Evolutionary conservation across 2,113 vertebrate species (phyloP).

Genomic region (Caranx melampygus): DNA sequence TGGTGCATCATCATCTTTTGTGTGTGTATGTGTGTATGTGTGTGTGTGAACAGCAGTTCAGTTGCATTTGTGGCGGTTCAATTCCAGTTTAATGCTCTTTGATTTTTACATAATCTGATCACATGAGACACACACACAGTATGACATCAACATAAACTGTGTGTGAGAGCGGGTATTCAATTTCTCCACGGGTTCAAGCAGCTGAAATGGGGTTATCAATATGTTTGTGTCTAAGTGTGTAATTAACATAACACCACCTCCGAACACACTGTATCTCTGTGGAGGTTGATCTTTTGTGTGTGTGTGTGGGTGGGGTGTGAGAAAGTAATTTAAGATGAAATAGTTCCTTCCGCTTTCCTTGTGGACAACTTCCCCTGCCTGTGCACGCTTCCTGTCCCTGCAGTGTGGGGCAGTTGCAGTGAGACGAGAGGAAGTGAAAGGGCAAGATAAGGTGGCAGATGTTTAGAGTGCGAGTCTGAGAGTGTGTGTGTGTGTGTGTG

Average conservation of each 20-base stretch:
- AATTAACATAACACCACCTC: conserved; percentile 49
- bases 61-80: conserved; percentile 3
- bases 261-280: conserved; percentile 48
- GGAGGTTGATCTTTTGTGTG: conserved; percentile 40
- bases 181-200: conserved; percentile 39
- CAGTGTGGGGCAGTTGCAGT: conserved; percentile 36
- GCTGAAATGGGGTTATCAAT: conserved; percentile 37
- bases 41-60: conserved; percentile 15
- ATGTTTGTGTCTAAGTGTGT: conserved; percentile 5
- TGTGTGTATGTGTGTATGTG: background rate
- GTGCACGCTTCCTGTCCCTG: conserved; percentile 65
- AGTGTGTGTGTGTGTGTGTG: background rate
- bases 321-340: conserved; percentile 58
- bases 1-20: conserved; percentile 7
- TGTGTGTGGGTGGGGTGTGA: conserved; percentile 16
- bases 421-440: conserved; percentile 52
- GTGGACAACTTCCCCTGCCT: conserved; percentile 61
- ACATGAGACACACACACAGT: conserved; percentile 19
- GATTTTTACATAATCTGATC: conserved; percentile 40
- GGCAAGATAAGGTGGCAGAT: conserved; percentile 48
- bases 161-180: conserved; percentile 29
- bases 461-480: background rate
- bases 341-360: conserved; percentile 66
- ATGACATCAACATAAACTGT: conserved; percentile 17
- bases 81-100: conserved; percentile 39